These are phyloP conservation scores for Tipula unca DNA, from an alignment of 2,888 invertebrate species.

Conservation along the genomic window DNA sequence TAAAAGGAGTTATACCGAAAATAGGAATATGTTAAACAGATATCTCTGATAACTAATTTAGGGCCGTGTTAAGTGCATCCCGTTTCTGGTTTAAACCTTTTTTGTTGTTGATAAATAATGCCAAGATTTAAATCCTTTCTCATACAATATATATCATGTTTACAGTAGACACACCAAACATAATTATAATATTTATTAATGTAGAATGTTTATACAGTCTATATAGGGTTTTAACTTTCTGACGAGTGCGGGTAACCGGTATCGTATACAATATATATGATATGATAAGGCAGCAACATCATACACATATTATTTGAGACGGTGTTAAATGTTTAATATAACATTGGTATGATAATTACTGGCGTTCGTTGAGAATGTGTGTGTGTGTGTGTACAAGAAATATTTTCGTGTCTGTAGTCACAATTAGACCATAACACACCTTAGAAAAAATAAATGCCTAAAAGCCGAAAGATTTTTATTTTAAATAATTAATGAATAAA, in stretches of 20 bases:
- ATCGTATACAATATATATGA: neutral
- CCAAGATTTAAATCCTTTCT: neutral
- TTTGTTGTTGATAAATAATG: neutral
- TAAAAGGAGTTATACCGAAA: neutral
- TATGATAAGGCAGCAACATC: neutral
- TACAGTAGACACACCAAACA: neutral
- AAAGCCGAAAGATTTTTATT: neutral
- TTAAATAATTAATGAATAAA: neutral
- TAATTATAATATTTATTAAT: neutral
- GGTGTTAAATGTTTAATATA: neutral
- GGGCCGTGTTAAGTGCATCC: neutral
- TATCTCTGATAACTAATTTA: neutral
- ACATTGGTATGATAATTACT: neutral
- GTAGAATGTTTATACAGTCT: neutral
- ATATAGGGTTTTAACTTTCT: neutral
- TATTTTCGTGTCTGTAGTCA: neutral
- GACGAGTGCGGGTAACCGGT: neutral
- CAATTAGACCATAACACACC: neutral
- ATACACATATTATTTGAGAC: neutral
- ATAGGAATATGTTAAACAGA: neutral
- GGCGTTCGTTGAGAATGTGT: neutral
- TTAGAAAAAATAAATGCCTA: neutral
- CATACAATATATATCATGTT: neutral
- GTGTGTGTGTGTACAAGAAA: neutral
- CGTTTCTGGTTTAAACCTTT: neutral